Evolutionary conservation across 2,888 invertebrate genomes (phyloP).

Genomic region (Habrosyne pyritoides): DNA sequence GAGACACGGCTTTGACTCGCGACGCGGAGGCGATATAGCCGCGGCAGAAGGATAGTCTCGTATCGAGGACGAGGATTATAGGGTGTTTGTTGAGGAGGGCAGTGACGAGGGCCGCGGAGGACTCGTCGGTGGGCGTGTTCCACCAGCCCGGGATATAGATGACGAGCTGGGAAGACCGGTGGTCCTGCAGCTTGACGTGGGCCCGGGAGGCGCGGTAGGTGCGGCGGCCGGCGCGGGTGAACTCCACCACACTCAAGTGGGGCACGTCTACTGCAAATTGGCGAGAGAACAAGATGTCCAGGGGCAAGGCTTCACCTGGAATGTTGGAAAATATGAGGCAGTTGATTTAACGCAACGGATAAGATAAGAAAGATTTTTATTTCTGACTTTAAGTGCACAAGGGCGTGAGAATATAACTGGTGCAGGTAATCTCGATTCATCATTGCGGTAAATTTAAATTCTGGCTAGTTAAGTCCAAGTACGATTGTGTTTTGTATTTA

Average conservation of each 20-base stretch:
- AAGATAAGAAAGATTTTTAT: neutral
- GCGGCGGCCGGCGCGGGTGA: slow-evolving; percentile 30
- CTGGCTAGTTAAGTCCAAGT: too few relatives aligned
- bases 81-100: slow-evolving; percentile 55
- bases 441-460: neutral
- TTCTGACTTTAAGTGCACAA: neutral
- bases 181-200: slow-evolving; percentile 28
- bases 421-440: neutral
- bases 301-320: slow-evolving; percentile 67
- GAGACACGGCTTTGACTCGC: slow-evolving; percentile 55
- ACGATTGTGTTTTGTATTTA: too few relatives aligned
- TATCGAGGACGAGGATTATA: slow-evolving; percentile 60
- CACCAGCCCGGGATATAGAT: slow-evolving; percentile 74
- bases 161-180: slow-evolving; percentile 32
- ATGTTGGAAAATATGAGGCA: slow-evolving; percentile 11
- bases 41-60: slow-evolving; percentile 59
- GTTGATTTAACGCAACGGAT: neutral
- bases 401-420: neutral
- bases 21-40: slow-evolving; percentile 66
- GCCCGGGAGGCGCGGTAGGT: slow-evolving; percentile 47
- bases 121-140: slow-evolving; percentile 68
- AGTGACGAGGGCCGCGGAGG: slow-evolving; percentile 54
- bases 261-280: slow-evolving; percentile 41
- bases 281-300: slow-evolving; percentile 56
- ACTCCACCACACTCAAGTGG: slow-evolving; percentile 54